Conservation (phyloP, 35 echinoderm and acorn worm species). For the Amphiura filiformis region DNA sequence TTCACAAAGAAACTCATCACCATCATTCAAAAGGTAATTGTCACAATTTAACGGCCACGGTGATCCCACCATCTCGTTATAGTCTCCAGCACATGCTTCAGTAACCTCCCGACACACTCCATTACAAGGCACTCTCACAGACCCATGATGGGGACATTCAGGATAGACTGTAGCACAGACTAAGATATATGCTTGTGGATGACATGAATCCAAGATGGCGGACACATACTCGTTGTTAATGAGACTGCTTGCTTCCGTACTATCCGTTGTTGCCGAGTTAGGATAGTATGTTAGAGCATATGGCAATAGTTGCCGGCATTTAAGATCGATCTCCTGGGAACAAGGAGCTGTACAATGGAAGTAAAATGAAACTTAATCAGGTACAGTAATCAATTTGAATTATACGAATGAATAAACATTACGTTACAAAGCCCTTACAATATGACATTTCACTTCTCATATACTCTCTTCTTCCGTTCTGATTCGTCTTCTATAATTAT, state of each 20-base stretch:
- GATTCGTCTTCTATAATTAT: too few species aligned
- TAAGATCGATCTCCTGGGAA: not conserved
- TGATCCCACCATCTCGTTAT: not conserved
- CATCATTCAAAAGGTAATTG: too few species aligned
- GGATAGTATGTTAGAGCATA: not conserved
- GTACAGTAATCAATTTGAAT: too few species aligned
- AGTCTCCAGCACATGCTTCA: not conserved
- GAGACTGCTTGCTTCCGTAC: not conserved
- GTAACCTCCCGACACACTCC: not conserved
- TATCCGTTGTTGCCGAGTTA: not conserved
- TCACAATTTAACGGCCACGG: not conserved
- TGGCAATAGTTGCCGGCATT: not conserved
- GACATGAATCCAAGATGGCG: conserved; percentile 1
- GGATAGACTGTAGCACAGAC: not conserved
- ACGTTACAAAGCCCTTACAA: too few species aligned
- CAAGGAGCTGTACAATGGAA: not conserved
- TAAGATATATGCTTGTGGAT: not conserved
- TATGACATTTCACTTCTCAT: too few species aligned
- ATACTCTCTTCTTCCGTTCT: too few species aligned
- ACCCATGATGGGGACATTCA: not conserved
- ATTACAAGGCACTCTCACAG: not conserved
- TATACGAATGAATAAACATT: too few species aligned
- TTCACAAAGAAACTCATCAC: not conserved
- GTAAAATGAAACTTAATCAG: not conserved
- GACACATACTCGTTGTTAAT: not conserved